Percentiles rank a stretch among this genome's conserved stretches.
Conservation (phyloP, 1,140 invertebrate genomes). For the Zaprionus tsacasi region DNA sequence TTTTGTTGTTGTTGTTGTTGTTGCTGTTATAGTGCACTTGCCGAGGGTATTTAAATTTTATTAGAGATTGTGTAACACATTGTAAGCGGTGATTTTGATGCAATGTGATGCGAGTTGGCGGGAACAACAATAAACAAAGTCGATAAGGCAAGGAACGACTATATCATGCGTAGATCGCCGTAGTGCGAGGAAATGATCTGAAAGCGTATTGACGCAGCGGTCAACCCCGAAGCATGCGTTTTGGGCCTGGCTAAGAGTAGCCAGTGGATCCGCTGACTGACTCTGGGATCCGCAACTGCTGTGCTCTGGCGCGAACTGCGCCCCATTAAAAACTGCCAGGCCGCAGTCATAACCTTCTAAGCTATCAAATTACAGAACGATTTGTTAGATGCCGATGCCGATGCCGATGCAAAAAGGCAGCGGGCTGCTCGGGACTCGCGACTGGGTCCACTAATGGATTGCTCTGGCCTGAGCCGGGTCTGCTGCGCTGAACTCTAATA, state of each 20-base stretch:
- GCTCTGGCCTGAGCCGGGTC: constrained; percentile 39
- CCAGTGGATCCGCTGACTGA: not conserved
- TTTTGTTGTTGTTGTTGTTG: constrained; percentile 3
- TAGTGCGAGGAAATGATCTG: not conserved
- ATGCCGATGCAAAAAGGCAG: constrained; percentile 57
- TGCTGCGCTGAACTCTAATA: constrained; percentile 74
- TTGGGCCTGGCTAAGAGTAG: not conserved
- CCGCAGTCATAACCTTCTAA: constrained; percentile 81
- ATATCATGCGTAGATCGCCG: not conserved
- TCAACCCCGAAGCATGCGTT: not conserved
- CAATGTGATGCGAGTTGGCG: not conserved
- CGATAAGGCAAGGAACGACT: not conserved
- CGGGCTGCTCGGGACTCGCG: constrained; percentile 4
- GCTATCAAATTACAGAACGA: constrained; percentile 83
- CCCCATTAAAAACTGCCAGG: constrained; percentile 76
- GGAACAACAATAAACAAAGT: not conserved
- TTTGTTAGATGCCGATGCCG: constrained; percentile 82
- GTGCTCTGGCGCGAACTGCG: constrained; percentile 43
- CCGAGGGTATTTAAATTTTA: constrained; percentile 5
- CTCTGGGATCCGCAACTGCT: constrained; percentile 9
- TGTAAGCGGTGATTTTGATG: constrained; percentile 5
- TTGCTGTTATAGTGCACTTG: constrained; percentile 19
- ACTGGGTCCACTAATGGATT: constrained; percentile 53
- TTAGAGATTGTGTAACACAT: not conserved
- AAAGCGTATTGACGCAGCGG: constrained; percentile 4